Conservation (phyloP, 1,140 invertebrate genomes). For the Berghia stephanieae region DNA sequence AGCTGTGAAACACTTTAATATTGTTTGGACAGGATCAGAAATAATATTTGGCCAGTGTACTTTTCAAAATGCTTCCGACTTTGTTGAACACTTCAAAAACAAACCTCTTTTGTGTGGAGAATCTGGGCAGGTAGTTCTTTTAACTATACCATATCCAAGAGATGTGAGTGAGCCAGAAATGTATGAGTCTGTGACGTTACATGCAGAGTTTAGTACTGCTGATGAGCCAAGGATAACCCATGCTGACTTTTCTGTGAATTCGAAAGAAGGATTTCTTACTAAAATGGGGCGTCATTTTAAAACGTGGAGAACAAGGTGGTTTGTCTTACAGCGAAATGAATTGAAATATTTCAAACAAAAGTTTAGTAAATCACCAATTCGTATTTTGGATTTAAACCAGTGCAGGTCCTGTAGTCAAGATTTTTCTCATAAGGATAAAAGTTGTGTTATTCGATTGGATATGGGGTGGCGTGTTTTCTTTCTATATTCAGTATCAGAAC, state of each 20-base stretch:
- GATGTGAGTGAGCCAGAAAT: constrained; percentile 55
- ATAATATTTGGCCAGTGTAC: constrained; percentile 57
- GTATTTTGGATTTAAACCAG: constrained; percentile 54
- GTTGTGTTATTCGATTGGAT: constrained; percentile 52
- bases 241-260: constrained; percentile 55
- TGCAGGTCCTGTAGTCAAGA: constrained; percentile 53
- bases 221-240: constrained; percentile 33
- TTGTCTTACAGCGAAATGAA: constrained; percentile 54
- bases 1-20: constrained; percentile 59
- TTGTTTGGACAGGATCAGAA: constrained; percentile 45
- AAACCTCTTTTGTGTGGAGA: constrained; percentile 59
- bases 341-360: constrained; percentile 56
- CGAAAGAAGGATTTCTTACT: constrained; percentile 61
- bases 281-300: constrained; percentile 57
- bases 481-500: constrained; percentile 51
- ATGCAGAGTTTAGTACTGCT: constrained; percentile 55
- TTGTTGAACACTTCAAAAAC: constrained; percentile 59
- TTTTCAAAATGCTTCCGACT: constrained; percentile 48
- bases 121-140: constrained; percentile 45
- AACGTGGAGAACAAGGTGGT: constrained; percentile 58
- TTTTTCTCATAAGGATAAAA: constrained; percentile 42
- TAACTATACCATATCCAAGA: constrained; percentile 52
- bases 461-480: constrained; percentile 59
- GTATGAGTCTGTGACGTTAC: constrained; percentile 58
- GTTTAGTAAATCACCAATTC: constrained; percentile 45